Base-by-base conservation (phyloP, 1,140 invertebrate species). In the Pogonus chalceus region DNA sequence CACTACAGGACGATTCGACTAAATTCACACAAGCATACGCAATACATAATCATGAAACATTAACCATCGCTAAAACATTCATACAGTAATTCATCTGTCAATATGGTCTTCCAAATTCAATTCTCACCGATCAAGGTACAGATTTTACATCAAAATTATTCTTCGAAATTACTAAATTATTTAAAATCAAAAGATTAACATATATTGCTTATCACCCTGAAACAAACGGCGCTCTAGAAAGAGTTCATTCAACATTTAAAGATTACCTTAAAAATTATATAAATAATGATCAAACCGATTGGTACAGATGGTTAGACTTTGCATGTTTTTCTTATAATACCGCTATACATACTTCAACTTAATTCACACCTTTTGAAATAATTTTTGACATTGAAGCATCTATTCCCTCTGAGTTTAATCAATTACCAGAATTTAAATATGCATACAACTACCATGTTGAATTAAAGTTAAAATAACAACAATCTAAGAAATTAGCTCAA, bases 241-340 rank as follows among this genome's bases (percentile, higher is more conserved):
- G 68, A 37, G 58, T 53, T 20, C 70, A 72, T 60, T 39, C 50
- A 12, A 69, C 66, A 2, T 43, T 68, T 53, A 62, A 62, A 46
- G 60, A 67, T 20, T 66, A 65, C 54, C 51, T 70, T 24, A 63
- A 62, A 59, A 57, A 62, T 55, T 70, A 59, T 48, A 60, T 61
- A 18, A 52, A 62, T 20, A 20, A 53, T 10, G 24, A 62, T 22
- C 48, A 61, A 47, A 54, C 3, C 16, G 54, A 69, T 52, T 70
- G 66, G 65, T 63, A 69, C 53, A 55, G 63, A 23, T 59, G 16
- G 54, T 35, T 72, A 35, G 24, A 58, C 22, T 67, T 64, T 23
- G 65, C 66, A 0, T 66, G 66, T 60, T 72, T 69, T 48, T 59
- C 56, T 23, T 72, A 69, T 52, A 72, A 69, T 56, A 66, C 63